phyloP scores from a whole-genome alignment of 2,113 vertebrate species.

The Nansenia antarctica region DNA sequence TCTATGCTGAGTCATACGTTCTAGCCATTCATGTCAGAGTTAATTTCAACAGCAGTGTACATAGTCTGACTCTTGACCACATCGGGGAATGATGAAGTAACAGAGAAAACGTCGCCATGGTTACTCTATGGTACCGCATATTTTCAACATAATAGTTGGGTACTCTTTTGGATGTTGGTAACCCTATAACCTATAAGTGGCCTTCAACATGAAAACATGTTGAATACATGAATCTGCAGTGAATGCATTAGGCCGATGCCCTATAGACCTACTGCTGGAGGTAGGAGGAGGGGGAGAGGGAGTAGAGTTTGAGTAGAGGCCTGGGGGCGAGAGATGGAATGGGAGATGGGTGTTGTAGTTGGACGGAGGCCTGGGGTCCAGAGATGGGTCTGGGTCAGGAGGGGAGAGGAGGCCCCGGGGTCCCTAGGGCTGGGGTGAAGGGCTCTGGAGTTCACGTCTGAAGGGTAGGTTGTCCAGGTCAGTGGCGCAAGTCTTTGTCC shows the following conservation, averaged over 20 bases:
- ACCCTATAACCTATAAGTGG: too few relatives aligned
- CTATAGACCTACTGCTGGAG: too few relatives aligned
- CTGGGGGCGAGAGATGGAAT: too few relatives aligned
- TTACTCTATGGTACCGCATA: neutral
- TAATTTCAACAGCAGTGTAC: neutral
- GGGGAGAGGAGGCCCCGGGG: neutral
- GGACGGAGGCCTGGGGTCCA: neutral
- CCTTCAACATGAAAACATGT: neutral
- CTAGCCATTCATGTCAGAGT: neutral
- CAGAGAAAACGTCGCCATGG: neutral
- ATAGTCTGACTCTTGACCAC: neutral
- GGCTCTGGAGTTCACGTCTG: neutral
- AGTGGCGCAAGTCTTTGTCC: slow-evolving; percentile 75
- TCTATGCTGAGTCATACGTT: neutral
- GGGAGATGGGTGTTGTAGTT: neutral
- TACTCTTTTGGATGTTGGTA: neutral
- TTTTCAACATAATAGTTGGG: neutral
- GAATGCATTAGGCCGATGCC: too few relatives aligned
- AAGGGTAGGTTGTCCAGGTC: slow-evolving; percentile 31
- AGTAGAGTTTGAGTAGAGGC: too few relatives aligned
- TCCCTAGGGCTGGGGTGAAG: neutral
- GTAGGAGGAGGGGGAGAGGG: too few relatives aligned
- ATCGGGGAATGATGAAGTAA: neutral
- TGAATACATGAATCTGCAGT: too few relatives aligned
- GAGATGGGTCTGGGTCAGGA: neutral